Evolutionary conservation across 1,140 invertebrate species (phyloP).

Genomic region (Musca vetustissima): DNA sequence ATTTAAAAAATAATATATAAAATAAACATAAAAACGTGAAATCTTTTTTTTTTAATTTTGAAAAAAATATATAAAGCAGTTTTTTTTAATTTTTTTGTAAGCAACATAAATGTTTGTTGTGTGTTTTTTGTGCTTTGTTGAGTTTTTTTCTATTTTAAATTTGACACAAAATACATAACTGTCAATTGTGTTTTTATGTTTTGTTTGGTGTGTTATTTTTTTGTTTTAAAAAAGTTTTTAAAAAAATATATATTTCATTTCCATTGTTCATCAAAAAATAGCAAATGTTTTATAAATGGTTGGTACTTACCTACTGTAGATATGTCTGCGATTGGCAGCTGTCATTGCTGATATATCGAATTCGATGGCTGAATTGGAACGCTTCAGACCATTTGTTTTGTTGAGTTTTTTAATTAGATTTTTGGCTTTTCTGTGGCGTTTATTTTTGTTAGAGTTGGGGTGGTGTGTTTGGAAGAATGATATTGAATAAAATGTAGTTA

Average conservation of each 20-base stretch:
- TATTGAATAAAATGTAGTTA: conserved; percentile 2
- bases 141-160: too few species aligned
- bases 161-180: not conserved
- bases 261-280: not conserved
- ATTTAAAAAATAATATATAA: not conserved
- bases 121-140: not conserved
- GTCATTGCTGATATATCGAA: conserved; percentile 67
- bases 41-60: conserved; percentile 32
- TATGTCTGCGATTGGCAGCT: conserved; percentile 62
- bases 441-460: too few species aligned
- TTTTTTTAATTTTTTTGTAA: conserved; percentile 15
- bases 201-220: not conserved
- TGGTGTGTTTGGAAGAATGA: too few species aligned
- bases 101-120: conserved; percentile 4
- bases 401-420: conserved; percentile 55
- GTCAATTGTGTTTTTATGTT: conserved; percentile 10
- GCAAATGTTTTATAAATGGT: not conserved
- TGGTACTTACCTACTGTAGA: conserved; percentile 54
- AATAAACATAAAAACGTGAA: conserved; percentile 9
- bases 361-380: conserved; percentile 74
- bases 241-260: not conserved
- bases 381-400: conserved; percentile 54
- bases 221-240: not conserved
- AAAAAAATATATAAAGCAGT: conserved; percentile 9
- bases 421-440: conserved; percentile 44